phyloP scores from a whole-genome alignment of 2,113 vertebrate species.

The Corydoras maculifer region DNA sequence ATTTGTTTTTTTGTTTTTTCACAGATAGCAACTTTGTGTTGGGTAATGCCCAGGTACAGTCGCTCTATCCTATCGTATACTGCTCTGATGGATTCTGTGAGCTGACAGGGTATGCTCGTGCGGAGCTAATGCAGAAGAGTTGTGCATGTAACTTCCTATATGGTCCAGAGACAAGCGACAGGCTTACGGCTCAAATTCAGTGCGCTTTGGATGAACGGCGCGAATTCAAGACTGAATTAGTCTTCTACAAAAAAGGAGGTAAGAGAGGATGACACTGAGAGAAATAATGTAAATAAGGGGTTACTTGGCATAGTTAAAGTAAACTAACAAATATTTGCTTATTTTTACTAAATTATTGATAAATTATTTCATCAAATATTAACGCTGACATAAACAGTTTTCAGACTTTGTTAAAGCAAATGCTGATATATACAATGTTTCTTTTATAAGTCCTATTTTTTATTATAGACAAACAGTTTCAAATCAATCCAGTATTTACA shows the following conservation, averaged over 20 bases:
- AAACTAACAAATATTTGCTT: too few relatives aligned
- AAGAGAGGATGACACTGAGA: conserved; percentile 25
- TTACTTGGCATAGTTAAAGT: neutral
- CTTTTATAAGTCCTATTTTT: too few relatives aligned
- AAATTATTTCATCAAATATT: too few relatives aligned
- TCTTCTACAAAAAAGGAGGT: conserved; percentile 78
- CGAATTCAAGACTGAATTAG: conserved; percentile 74
- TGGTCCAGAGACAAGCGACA: conserved; percentile 70
- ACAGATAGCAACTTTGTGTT: conserved; percentile 78
- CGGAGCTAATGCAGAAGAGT: conserved; percentile 78
- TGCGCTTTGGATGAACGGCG: conserved; percentile 66
- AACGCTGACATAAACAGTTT: too few relatives aligned
- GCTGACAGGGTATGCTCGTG: conserved; percentile 72
- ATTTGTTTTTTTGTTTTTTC: neutral
- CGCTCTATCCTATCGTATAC: conserved; percentile 75
- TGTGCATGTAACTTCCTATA: conserved; percentile 76
- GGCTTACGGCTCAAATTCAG: conserved; percentile 66
- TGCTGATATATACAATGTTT: too few relatives aligned
- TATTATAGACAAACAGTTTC: too few relatives aligned
- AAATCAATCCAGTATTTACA: too few relatives aligned
- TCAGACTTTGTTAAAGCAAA: too few relatives aligned
- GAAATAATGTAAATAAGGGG: neutral
- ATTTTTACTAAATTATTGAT: too few relatives aligned
- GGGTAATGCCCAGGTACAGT: conserved; percentile 76
- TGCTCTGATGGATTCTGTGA: conserved; percentile 80